Evolutionary conservation across 2,113 vertebrate species (phyloP).

Genomic region (Corydoras maculifer): DNA sequence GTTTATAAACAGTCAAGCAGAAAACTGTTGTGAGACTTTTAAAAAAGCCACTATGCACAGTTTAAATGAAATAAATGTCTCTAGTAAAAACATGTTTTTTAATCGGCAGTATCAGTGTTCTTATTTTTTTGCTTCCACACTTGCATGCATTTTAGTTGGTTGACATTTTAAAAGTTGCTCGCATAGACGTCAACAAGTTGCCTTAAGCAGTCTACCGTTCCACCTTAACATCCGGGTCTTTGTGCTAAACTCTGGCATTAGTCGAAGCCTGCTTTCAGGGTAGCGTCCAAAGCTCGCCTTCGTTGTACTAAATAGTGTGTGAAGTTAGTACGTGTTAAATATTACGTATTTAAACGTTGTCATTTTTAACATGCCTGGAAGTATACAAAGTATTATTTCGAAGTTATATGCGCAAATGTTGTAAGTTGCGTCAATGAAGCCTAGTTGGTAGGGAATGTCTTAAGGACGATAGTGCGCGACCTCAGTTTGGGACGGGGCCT

Average conservation of each 20-base stretch:
- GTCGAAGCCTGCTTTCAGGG: background rate
- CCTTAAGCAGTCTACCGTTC: background rate
- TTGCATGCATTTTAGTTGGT: background rate
- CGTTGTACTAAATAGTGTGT: background rate
- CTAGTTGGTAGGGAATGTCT: background rate
- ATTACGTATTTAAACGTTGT: background rate
- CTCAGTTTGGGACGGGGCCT: conserved; percentile 45
- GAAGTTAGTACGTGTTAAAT: background rate
- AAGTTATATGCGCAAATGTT: background rate
- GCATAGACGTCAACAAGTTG: no score
- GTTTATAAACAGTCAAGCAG: no score
- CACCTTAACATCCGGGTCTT: conserved; percentile 19
- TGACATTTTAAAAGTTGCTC: background rate
- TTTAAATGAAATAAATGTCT: no score
- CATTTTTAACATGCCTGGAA: background rate
- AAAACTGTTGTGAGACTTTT: no score
- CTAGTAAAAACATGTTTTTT: no score
- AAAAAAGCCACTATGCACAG: no score
- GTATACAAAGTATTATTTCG: no score
- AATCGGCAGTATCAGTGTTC: background rate
- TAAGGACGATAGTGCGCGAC: conserved; percentile 39
- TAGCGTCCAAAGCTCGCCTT: background rate
- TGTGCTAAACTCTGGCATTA: background rate
- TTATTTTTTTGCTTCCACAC: background rate
- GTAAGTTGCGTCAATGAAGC: background rate